Evolutionary conservation across 2,888 invertebrate species (phyloP), one percentile per base, ranked within the genome.

Genomic region (Saturnia japonica): DNA sequence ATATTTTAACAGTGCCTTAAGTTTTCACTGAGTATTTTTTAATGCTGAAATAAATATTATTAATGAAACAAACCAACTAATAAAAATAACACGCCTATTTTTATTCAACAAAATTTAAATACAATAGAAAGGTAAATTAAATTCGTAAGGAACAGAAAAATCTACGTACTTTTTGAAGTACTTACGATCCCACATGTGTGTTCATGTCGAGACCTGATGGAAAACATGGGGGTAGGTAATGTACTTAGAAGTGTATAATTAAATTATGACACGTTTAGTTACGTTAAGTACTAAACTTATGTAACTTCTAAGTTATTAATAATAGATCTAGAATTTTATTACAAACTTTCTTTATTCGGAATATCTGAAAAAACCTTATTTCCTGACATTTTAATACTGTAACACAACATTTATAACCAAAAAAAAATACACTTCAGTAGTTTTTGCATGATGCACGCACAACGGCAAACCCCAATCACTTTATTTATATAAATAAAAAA

Each of bases 191-290:
- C 14, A 28, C 28, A 25, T 0, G 14, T 28, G 25, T 25, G 25
- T 60, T 60, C 6, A 60, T 25, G 12, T 60, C 25, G 28, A 25
- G 1, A 4, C 57, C 28, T 60, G 57, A 28, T 14, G 12, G 11
- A 62, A 68, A 68, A 70, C 22, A 1, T 54, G 22, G 1, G 2
- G 11, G 22, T n/a, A 11, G 11, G 22, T n/a, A 11, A 54, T 7
- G 22, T 22, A 54, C 22, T 9, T 54, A 22, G n/a, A 25, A 62
- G 62, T 60, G 68, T 68, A 28, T 71, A 68, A 71, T 71, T 71
- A 68, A 68, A 71, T 68, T 68, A 40, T 68, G 45, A 68, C 71
- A 68, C 71, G 16, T 68, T 70, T 68, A 68, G 42, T 68, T 40
- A 14, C 60, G 64, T 66, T 68, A 57, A 71, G 54, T 66, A 68